These are phyloP conservation scores for Eulithis testata DNA, from an alignment of 2,888 invertebrate genomes.

Conservation along the genomic window DNA sequence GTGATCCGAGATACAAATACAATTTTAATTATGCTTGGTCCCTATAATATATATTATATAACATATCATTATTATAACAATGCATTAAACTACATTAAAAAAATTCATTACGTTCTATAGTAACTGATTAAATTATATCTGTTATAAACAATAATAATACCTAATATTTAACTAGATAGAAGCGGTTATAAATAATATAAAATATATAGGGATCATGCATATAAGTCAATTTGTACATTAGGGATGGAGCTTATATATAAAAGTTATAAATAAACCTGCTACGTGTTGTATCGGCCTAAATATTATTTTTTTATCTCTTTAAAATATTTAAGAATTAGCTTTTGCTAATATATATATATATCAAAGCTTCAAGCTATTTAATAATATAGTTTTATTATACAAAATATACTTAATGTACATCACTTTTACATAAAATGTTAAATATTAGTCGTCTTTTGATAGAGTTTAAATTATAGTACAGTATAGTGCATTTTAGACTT, in stretches of 20 bases:
- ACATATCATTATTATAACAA: not conserved
- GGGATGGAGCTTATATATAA: not conserved
- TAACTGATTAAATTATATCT: too few relatives aligned
- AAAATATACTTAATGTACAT: constrained; percentile 25
- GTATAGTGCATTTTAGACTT: not conserved
- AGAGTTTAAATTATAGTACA: not conserved
- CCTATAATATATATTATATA: constrained; percentile 5
- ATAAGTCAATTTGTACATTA: not conserved
- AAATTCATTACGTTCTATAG: too few relatives aligned
- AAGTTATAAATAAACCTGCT: not conserved
- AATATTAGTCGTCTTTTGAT: not conserved
- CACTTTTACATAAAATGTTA: constrained; percentile 17
- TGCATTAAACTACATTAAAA: not conserved
- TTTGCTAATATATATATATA: constrained; percentile 36
- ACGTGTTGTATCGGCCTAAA: constrained; percentile 2
- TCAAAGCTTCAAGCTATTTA: constrained; percentile 29
- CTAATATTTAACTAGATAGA: too few relatives aligned
- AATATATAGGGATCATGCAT: constrained; percentile 5
- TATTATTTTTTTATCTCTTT: not conserved
- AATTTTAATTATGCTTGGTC: not conserved
- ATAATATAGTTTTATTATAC: constrained; percentile 12
- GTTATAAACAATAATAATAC: too few relatives aligned
- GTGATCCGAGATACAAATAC: constrained; percentile 39
- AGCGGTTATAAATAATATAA: not conserved
- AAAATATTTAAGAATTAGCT: constrained; percentile 30